A percentile compares a stretch with the other conserved stretches of the same genome.
phyloP scores from a whole-genome alignment of 1,140 invertebrate species.

The Brachionus calyciflorus region DNA sequence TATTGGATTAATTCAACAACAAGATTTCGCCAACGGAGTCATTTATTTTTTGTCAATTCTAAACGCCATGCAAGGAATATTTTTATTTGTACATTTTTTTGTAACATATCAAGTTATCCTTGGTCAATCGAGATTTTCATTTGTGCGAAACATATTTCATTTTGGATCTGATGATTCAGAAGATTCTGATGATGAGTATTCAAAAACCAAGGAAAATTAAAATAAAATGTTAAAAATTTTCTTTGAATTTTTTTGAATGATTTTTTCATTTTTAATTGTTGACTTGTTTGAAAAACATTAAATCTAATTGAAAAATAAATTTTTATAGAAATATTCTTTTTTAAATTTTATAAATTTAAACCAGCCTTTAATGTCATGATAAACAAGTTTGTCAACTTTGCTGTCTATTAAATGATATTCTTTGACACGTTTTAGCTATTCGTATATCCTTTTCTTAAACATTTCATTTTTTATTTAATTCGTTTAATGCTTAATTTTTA shows the following conservation, averaged over 20 bases:
- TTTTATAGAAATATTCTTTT: too few relatives aligned
- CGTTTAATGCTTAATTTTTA: too few relatives aligned
- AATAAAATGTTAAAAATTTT: neutral
- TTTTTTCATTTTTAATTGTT: neutral
- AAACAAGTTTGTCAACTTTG: too few relatives aligned
- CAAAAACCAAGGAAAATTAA: neutral
- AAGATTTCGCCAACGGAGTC: neutral
- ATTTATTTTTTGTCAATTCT: constrained; percentile 24
- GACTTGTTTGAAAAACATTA: too few relatives aligned
- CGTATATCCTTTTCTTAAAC: too few relatives aligned
- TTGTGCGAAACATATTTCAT: neutral
- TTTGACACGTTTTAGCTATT: too few relatives aligned
- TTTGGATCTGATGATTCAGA: neutral
- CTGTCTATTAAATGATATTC: too few relatives aligned
- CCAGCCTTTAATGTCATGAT: too few relatives aligned
- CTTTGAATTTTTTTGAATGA: neutral
- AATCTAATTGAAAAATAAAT: too few relatives aligned
- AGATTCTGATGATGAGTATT: neutral
- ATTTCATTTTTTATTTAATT: too few relatives aligned
- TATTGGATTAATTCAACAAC: neutral
- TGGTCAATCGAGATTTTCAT: neutral
- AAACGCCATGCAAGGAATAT: constrained; percentile 6
- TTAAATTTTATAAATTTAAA: too few relatives aligned
- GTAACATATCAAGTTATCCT: constrained; percentile 12
- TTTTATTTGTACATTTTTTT: constrained; percentile 37